Evolutionary conservation across 30 jellyfish, hydroid and myxozoan species (phyloP).

Genomic region (Chrysaora quinquecirrha): DNA sequence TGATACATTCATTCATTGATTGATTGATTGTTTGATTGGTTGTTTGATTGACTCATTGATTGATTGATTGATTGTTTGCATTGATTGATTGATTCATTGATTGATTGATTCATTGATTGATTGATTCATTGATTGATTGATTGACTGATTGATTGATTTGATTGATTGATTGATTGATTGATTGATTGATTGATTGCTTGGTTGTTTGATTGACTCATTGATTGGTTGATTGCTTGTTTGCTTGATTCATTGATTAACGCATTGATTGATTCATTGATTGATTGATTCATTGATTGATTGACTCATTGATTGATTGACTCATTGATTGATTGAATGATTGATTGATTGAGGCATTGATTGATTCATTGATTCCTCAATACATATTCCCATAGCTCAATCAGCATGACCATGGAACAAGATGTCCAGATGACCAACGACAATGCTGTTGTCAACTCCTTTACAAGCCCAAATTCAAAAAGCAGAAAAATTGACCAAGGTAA

Average conservation of each 20-base stretch:
- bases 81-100: background rate
- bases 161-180: background rate
- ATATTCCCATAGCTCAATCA: slow-evolving; percentile 12
- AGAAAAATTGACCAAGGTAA: slow-evolving; percentile 80
- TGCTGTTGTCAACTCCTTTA: slow-evolving; percentile 54
- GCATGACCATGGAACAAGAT: slow-evolving; percentile 66
- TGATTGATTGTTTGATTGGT: no score
- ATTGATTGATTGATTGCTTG: background rate
- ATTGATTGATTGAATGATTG: background rate
- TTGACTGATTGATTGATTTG: no score
- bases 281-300: background rate
- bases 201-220: background rate
- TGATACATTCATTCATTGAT: no score
- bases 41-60: no score
- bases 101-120: background rate
- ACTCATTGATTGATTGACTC: no score
- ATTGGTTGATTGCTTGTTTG: background rate
- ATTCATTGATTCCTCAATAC: background rate
- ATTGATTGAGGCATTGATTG: background rate
- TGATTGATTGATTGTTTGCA: no score
- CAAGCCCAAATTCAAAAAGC: slow-evolving; percentile 52
- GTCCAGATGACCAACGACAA: slow-evolving; percentile 84
- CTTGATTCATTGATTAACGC: background rate
- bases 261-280: background rate
- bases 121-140: no score